Conservation (phyloP, 2,888 invertebrate species). For the Tiphia femorata region DNA sequence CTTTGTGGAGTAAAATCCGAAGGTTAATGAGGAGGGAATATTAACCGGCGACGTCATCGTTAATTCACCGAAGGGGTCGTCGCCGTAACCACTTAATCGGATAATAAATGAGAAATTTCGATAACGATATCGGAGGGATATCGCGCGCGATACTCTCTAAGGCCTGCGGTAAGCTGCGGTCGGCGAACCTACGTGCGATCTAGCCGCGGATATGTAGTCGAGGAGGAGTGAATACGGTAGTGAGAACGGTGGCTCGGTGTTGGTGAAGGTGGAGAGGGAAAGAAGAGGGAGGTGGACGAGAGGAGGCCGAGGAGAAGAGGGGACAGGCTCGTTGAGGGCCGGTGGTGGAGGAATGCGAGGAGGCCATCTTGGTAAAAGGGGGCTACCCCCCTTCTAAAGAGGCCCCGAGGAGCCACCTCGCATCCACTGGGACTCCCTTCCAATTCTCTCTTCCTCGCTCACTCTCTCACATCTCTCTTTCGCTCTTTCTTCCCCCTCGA, state of each 20-base stretch:
- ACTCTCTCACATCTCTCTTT: neutral
- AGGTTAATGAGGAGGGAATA: too few relatives aligned
- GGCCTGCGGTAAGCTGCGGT: neutral
- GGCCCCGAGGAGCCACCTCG: slow-evolving; percentile 51
- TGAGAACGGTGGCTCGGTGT: slow-evolving; percentile 22
- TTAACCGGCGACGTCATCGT: too few relatives aligned
- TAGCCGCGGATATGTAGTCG: slow-evolving; percentile 12
- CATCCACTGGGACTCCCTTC: slow-evolving; percentile 32
- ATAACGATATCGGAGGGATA: slow-evolving; percentile 7
- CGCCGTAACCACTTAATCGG: too few relatives aligned
- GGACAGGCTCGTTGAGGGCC: slow-evolving; percentile 16
- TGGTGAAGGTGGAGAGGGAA: slow-evolving; percentile 8
- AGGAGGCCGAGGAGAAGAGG: neutral
- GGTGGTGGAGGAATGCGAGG: slow-evolving; percentile 61
- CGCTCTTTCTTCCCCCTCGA: neutral
- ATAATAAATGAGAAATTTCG: neutral
- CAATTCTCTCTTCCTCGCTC: slow-evolving; percentile 20
- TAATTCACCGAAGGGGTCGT: too few relatives aligned
- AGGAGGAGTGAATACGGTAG: slow-evolving; percentile 8
- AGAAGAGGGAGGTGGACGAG: slow-evolving; percentile 1
- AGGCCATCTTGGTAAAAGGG: slow-evolving; percentile 62
- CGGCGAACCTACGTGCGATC: slow-evolving; percentile 6
- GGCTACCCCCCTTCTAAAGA: slow-evolving; percentile 51
- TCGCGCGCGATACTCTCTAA: neutral
- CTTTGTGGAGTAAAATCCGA: too few relatives aligned